Conservation (phyloP, 2,888 invertebrate genomes). For the Eupelmus urozonus region DNA sequence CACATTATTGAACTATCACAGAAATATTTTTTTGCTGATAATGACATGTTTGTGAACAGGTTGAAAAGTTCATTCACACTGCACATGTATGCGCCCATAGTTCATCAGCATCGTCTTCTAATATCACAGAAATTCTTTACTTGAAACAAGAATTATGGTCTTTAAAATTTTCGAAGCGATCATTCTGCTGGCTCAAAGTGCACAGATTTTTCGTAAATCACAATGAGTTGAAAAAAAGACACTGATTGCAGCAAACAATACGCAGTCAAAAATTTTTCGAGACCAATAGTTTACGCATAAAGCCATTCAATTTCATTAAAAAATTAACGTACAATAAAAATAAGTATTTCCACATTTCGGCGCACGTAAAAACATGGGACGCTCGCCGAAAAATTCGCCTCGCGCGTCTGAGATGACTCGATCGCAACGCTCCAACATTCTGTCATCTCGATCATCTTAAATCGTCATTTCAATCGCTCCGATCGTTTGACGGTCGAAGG, state of each 20-base stretch:
- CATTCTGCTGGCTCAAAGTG: no score
- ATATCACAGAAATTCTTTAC: constrained; percentile 14
- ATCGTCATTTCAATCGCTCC: constrained; percentile 38
- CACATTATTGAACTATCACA: constrained; percentile 1
- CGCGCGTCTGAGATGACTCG: neutral
- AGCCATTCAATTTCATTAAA: no score
- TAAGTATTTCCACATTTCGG: neutral
- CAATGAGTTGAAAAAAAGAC: neutral
- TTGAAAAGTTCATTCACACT: neutral
- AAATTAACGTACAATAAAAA: neutral
- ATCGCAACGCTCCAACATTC: constrained; percentile 27
- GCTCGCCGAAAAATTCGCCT: constrained; percentile 12
- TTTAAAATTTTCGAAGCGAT: no score
- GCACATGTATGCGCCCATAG: neutral
- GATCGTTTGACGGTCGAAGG: constrained; percentile 53
- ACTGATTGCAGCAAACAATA: neutral
- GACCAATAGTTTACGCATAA: no score
- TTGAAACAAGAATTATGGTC: no score
- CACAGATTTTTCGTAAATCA: constrained; percentile 12
- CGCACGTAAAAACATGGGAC: neutral
- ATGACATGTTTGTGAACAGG: neutral
- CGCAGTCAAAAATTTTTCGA: neutral
- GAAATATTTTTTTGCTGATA: constrained; percentile 4
- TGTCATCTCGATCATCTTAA: constrained; percentile 37
- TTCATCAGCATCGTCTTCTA: neutral